These are phyloP conservation scores for Spilarctia lutea DNA, from an alignment of 2,888 invertebrate genomes.

Conservation along the genomic window DNA sequence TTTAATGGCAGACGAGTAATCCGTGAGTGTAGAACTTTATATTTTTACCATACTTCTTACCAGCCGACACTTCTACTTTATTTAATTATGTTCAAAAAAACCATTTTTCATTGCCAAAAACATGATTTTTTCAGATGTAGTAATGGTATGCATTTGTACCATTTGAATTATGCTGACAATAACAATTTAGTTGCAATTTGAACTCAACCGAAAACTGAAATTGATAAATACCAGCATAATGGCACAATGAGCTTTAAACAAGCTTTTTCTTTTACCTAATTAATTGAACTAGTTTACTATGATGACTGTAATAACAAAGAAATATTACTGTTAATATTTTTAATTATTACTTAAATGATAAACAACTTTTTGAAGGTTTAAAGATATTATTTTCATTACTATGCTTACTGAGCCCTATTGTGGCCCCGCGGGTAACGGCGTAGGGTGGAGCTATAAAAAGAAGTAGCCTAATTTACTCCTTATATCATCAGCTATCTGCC, in stretches of 20 bases:
- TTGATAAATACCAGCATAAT: constrained; percentile 18
- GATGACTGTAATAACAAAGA: constrained; percentile 10
- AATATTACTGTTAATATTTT: neutral
- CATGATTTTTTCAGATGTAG: neutral
- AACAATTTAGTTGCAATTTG: constrained; percentile 10
- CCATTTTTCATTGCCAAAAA: neutral
- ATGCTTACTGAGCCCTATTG: no score
- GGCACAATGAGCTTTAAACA: constrained; percentile 14
- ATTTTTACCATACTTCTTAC: no score
- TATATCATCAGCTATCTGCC: no score
- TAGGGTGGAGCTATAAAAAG: no score
- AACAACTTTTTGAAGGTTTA: neutral
- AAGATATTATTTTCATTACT: neutral
- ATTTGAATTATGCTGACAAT: neutral
- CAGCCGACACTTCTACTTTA: no score
- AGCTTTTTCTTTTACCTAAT: constrained; percentile 24
- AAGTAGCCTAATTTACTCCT: no score
- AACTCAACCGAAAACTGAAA: constrained; percentile 10
- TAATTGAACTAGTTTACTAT: constrained; percentile 18
- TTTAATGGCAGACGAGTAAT: no score
- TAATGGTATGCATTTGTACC: neutral
- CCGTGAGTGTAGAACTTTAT: no score
- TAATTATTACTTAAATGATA: neutral
- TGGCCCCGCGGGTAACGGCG: no score
- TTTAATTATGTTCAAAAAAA: no score